Evolutionary conservation across 23 tunicate species (phyloP), one percentile per base, ranked within the genome.

Genomic region (Oikopleura dioica): DNA sequence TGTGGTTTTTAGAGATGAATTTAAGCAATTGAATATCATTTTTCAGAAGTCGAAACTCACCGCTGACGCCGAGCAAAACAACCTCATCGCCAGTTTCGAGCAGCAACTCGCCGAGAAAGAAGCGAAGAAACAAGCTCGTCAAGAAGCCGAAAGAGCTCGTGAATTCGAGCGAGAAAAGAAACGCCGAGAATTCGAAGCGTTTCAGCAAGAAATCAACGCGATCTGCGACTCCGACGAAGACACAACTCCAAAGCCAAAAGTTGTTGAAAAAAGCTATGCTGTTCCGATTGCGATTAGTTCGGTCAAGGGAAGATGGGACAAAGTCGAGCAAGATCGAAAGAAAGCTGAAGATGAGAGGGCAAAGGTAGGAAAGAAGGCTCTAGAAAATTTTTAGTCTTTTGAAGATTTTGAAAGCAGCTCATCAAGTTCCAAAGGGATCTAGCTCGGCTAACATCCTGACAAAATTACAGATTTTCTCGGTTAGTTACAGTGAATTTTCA

Each of bases 261-360:
- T 2, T 16, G 72, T 28, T 28, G 26, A 63, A 28, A 12, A 23
- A n/a, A n/a, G n/a, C n/a, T n/a, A n/a, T 2, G 16, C 16, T 28
- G 72, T 63, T 24, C 72, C 72, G 26, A 63, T 63, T 63, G 72
- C 72, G 29, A 63, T 63, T 16, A 38, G 44, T 77, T 36, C 88
- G 79, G 79, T 88, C 77, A 23, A 84, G 35, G 68, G 75, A 51
- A 1, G 88, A 81, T 0, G 88, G 83, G 35, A 78, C 33, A 36
- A 88, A 84, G 72, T 63, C 26, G 72, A 63, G 26, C 16, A 63
- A 28, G 30, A 63, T 12, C 72, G 33, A 23, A 23, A 63, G 26
- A 63, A 63, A 63, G 30, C 72, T 23, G 72, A 63, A 63, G 33
- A 21, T 2, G 72, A 63, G 26, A 23, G 72, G 5, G 33, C 72